phyloP scores from a whole-genome alignment of 2,888 invertebrate genomes.

The Melanostoma scalare region DNA sequence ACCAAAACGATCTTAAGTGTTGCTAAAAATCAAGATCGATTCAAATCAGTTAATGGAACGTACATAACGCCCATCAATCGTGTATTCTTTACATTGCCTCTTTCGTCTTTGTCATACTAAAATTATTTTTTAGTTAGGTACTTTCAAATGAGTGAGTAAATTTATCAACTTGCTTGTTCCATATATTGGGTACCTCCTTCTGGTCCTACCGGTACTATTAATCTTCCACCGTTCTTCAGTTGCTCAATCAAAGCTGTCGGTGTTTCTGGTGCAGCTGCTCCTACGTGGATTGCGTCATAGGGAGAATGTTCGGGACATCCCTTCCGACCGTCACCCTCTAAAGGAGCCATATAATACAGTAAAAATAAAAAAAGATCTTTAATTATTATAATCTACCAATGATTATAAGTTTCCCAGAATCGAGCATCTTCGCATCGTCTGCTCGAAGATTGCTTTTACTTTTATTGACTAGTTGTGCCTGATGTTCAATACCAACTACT shows the following conservation, averaged over 20 bases:
- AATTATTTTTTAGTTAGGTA: constrained; percentile 56
- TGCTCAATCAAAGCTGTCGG: constrained; percentile 87
- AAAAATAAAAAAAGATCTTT: not conserved
- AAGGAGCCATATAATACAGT: not conserved
- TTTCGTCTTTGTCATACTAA: constrained; percentile 92
- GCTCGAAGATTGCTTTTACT: constrained; percentile 90
- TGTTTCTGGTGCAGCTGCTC: constrained; percentile 91
- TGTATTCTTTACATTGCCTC: constrained; percentile 89
- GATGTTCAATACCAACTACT: constrained; percentile 95
- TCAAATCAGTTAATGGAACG: constrained; percentile 96
- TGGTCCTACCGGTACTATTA: constrained; percentile 95
- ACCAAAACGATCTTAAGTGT: constrained; percentile 74
- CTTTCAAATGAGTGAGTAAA: not conserved
- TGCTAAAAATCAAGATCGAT: constrained; percentile 78
- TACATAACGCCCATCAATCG: constrained; percentile 97
- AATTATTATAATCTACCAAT: constrained; percentile 84
- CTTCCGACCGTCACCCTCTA: constrained; percentile 94
- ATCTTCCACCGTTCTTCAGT: constrained; percentile 87
- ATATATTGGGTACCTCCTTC: constrained; percentile 93
- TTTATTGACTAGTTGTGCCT: constrained; percentile 89
- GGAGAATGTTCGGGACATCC: constrained; percentile 90
- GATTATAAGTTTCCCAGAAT: constrained; percentile 87
- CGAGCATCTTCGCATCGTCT: constrained; percentile 88
- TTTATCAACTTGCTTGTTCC: constrained; percentile 84
- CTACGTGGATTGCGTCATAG: constrained; percentile 96